phyloP scores from a whole-genome alignment of 2,888 invertebrate genomes.

The Luperina nickerlii region DNA sequence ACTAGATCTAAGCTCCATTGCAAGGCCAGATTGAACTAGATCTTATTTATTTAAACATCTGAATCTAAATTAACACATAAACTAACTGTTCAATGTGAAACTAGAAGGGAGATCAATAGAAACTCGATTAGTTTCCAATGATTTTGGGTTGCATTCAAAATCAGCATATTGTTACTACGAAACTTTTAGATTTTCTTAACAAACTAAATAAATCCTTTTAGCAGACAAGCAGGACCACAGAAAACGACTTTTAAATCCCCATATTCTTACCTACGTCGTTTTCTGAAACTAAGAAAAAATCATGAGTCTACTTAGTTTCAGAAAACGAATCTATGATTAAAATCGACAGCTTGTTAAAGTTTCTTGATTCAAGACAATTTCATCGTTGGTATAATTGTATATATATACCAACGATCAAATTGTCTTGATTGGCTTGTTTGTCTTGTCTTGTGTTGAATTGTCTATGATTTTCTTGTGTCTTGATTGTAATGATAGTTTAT shows the following conservation, averaged over 20 bases:
- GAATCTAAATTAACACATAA: slow-evolving; percentile 5
- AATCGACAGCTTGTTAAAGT: background rate
- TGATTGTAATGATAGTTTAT: background rate
- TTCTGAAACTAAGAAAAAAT: background rate
- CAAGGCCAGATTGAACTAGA: slow-evolving; percentile 47
- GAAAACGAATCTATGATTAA: background rate
- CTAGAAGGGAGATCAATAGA: background rate
- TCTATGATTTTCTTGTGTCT: too few relatives aligned
- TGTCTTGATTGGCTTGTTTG: too few relatives aligned
- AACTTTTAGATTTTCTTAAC: background rate
- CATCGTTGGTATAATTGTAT: background rate
- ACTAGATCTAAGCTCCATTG: slow-evolving; percentile 25
- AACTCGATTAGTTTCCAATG: background rate
- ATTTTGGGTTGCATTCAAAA: background rate
- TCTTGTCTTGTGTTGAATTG: too few relatives aligned
- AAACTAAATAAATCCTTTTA: background rate
- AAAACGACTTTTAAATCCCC: background rate
- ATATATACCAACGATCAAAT: too few relatives aligned
- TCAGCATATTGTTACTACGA: background rate
- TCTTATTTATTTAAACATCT: slow-evolving; percentile 9
- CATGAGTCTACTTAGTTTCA: background rate
- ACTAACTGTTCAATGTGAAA: slow-evolving; percentile 12
- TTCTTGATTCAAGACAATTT: background rate
- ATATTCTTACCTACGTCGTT: background rate
- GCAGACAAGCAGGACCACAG: background rate